Evolutionary conservation across 2,797 vertebrate genomes (phyloP), one percentile per base, ranked within the genome.

Genomic region (Lepus oiostolus): DNA sequence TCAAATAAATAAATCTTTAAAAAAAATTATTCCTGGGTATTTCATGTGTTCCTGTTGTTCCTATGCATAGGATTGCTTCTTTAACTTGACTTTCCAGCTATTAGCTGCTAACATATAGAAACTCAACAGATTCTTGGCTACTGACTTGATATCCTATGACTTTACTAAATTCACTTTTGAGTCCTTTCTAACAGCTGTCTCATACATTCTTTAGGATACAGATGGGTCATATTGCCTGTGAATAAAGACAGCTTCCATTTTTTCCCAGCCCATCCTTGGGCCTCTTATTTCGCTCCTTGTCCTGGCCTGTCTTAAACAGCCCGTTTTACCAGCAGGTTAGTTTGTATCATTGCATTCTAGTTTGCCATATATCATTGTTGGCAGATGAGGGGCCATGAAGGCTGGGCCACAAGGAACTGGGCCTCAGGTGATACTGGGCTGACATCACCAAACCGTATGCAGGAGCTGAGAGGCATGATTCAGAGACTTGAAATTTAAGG

Each of bases 161-260:
- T 85, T 79, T 26, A 84, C 17, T 72, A 81, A 81, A 67, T 38
- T 91, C 38, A 89, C 10, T 35, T n/a, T 58, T 30, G 76, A 4
- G 14, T 63, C 71, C 4, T 90, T 82, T 52, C 63, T 71, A 52
- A 65, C 35, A 89, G 65, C 19, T 81, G 70, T 75, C 88, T 93
- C 71, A 91, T 52, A 70, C 1, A 67, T 82, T 72, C 16, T 17
- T 65, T 63, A 92, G 47, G n/a, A 32, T 42, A 47, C 86, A 92
- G 90, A 80, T 47, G n/a, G 42, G 28, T 86, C 62, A 54, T 13
- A 24, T 30, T 32, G 0, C 32, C 63, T 76, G 12, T 42, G 62
- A 92, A 83, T 32, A 75, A 52, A 84, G 71, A 80, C n/a, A 87
- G 47, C 67, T 86, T 63, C 54, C 26, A 71, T 62, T 89, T 62